Conservation (phyloP, 2,888 invertebrate species). For the Nymphalis c-album region DNA sequence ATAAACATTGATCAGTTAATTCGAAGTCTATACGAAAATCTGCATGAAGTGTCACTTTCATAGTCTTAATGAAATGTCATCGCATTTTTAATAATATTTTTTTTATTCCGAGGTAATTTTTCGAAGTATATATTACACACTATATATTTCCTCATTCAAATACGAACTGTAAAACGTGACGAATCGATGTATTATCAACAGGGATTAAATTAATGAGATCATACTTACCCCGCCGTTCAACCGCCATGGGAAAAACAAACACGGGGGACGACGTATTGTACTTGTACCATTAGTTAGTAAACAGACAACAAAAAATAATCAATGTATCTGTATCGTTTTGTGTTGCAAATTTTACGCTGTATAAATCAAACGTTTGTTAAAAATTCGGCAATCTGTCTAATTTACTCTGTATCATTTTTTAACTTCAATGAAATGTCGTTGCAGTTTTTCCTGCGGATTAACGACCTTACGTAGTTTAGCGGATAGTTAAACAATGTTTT, state of each 20-base stretch:
- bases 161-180: conserved; percentile 52
- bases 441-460: background rate
- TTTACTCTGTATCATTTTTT: background rate
- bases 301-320: conserved; percentile 28
- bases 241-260: conserved; percentile 78
- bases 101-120: too few species aligned
- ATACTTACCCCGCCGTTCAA: conserved; percentile 54
- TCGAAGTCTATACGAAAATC: too few species aligned
- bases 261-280: conserved; percentile 49
- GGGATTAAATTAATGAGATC: conserved; percentile 75
- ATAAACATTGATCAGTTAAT: too few species aligned
- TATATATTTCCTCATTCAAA: conserved; percentile 41
- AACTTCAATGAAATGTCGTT: background rate
- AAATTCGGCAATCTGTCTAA: background rate
- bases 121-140: background rate
- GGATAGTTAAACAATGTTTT: too few species aligned
- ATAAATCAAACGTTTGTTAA: conserved; percentile 30
- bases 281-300: conserved; percentile 32
- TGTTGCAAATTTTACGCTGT: conserved; percentile 34
- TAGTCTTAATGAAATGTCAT: too few species aligned
- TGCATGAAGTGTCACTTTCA: too few species aligned
- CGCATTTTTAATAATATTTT: too few species aligned
- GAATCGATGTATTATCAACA: conserved; percentile 68
- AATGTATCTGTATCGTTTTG: conserved; percentile 21
- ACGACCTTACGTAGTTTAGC: background rate